Percentiles rank a stretch among this genome's conserved stretches.
Conservation (phyloP, 2,797 vertebrate genomes). For the Gastrophryne carolinensis region DNA sequence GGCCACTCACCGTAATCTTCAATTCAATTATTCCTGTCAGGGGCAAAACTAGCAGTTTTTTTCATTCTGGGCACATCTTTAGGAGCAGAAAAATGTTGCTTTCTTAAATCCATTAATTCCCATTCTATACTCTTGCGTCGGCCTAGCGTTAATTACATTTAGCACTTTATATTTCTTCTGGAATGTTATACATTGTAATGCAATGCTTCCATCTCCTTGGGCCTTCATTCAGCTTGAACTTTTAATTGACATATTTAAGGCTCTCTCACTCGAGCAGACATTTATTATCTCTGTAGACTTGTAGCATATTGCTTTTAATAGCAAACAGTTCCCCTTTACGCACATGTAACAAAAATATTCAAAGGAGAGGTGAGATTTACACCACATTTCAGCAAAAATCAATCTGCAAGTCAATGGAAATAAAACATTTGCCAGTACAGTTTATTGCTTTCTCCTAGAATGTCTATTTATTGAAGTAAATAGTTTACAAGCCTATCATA, state of each 20-base stretch:
- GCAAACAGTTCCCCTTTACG: constrained; percentile 18
- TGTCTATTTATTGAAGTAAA: background rate
- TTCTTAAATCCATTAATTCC: constrained; percentile 34
- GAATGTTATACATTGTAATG: constrained; percentile 11
- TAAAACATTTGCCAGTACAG: background rate
- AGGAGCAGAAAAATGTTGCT: constrained; percentile 15
- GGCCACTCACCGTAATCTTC: background rate
- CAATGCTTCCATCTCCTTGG: constrained; percentile 3
- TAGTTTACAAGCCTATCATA: background rate
- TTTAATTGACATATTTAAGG: constrained; percentile 47
- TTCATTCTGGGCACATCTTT: constrained; percentile 24
- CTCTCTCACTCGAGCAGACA: constrained; percentile 1
- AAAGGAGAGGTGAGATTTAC: constrained; percentile 1
- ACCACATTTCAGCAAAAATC: background rate
- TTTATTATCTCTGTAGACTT: constrained; percentile 33
- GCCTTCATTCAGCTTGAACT: constrained; percentile 14
- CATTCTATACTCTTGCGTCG: background rate
- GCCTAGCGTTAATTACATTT: constrained; percentile 28
- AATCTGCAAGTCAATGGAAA: background rate
- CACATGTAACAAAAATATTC: background rate
- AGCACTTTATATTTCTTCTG: constrained; percentile 40
- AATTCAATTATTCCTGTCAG: background rate
- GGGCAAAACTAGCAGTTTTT: background rate
- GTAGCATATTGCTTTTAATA: constrained; percentile 1
- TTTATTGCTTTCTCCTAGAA: background rate